phyloP scores from a whole-genome alignment of 2,797 vertebrate genomes.

The Zalophus californianus region DNA sequence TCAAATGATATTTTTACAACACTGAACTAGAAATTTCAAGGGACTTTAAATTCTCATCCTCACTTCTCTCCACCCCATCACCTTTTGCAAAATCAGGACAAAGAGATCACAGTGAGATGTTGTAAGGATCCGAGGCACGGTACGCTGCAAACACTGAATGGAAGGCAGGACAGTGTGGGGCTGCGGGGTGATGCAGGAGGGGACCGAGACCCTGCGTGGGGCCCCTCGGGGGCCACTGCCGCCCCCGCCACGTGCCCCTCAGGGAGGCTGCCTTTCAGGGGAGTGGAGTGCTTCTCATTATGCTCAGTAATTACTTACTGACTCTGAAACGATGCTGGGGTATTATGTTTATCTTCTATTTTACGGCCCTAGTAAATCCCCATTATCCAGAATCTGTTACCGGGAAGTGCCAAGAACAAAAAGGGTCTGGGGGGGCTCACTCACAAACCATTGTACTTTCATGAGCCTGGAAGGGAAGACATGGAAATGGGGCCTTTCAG shows the following conservation, averaged over 20 bases:
- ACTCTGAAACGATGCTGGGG: not conserved
- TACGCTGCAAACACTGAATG: accelerated
- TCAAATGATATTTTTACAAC: slow-evolving; percentile 81
- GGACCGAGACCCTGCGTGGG: not conserved
- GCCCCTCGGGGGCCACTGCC: not conserved
- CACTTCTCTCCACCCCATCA: slow-evolving; percentile 57
- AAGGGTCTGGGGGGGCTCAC: slow-evolving; percentile 13
- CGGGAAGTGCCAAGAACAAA: not conserved
- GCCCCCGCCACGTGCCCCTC: not conserved
- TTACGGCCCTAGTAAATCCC: not conserved
- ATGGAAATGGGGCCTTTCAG: not conserved
- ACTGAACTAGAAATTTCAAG: slow-evolving; percentile 81
- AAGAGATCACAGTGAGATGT: not conserved
- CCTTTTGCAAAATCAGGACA: slow-evolving; percentile 75
- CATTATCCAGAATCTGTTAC: slow-evolving; percentile 12
- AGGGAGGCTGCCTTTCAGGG: not conserved
- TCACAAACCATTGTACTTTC: not conserved
- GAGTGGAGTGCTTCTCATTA: not conserved
- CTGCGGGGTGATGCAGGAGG: too few relatives aligned
- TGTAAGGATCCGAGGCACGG: accelerated
- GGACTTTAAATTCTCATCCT: slow-evolving; percentile 76
- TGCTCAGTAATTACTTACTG: not conserved
- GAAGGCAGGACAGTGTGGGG: not conserved
- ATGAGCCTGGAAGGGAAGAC: not conserved
- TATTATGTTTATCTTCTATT: not conserved